Percentiles rank a stretch among this genome's conserved stretches.
phyloP scores from a whole-genome alignment of 1,140 invertebrate genomes.

The Octopus sinensis region DNA sequence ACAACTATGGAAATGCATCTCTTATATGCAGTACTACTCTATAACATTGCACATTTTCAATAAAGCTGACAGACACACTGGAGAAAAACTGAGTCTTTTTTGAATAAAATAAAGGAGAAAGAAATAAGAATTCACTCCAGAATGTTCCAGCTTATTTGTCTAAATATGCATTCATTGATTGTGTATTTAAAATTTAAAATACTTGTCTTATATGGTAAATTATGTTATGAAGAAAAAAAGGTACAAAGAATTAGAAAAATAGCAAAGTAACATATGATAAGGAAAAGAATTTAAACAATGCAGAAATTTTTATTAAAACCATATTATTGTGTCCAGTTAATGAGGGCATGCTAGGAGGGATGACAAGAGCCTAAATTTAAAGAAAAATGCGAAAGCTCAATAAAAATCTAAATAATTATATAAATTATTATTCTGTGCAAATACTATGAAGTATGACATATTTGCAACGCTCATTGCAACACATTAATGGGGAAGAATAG shows the following conservation, averaged over 20 bases:
- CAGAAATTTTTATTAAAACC: constrained; percentile 2
- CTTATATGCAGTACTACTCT: no score
- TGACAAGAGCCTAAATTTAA: no score
- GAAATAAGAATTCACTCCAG: not conserved
- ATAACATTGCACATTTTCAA: not conserved
- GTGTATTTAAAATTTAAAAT: not conserved
- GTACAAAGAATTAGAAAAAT: not conserved
- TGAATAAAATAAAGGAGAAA: not conserved
- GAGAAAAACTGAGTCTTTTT: not conserved
- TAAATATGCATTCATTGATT: not conserved
- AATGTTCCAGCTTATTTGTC: constrained; percentile 3
- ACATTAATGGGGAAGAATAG: no score
- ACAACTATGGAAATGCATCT: not conserved
- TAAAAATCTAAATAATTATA: no score
- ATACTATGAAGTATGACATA: no score
- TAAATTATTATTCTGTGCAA: no score
- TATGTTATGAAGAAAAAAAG: not conserved
- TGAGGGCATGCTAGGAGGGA: not conserved
- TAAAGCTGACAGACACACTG: not conserved
- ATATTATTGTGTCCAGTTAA: constrained; percentile 7
- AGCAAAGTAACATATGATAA: not conserved
- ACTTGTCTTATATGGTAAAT: not conserved
- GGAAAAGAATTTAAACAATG: not conserved
- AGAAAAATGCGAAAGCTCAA: no score
- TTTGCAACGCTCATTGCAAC: no score